phyloP scores from a whole-genome alignment of 2,797 vertebrate genomes.

The Acanthurus tractus region DNA sequence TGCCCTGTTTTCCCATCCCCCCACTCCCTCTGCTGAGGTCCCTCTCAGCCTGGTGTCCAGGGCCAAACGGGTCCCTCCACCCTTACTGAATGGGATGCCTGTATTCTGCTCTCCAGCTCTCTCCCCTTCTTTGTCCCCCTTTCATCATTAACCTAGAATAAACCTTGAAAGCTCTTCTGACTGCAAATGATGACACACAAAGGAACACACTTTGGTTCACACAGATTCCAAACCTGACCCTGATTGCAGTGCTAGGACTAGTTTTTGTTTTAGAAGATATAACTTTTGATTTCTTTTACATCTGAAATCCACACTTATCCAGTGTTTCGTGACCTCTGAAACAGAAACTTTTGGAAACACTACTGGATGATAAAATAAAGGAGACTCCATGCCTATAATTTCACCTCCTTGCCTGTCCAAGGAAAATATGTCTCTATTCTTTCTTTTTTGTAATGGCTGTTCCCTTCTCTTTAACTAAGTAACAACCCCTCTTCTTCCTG shows the following conservation, averaged over 20 bases:
- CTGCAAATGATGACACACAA: slow-evolving; percentile 48
- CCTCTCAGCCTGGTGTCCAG: slow-evolving; percentile 26
- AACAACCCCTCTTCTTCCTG: no score
- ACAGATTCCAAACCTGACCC: slow-evolving; percentile 26
- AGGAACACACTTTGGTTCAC: slow-evolving; percentile 41
- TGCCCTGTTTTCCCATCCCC: slow-evolving; percentile 11
- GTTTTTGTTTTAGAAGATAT: no score
- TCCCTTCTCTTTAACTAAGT: no score
- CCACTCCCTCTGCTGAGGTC: slow-evolving; percentile 14
- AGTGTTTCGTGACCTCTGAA: no score
- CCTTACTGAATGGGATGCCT: slow-evolving; percentile 62
- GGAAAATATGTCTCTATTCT: no score
- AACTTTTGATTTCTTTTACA: no score
- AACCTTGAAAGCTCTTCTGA: slow-evolving; percentile 49
- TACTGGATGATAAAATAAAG: no score
- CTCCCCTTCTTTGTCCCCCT: slow-evolving; percentile 33
- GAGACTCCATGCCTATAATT: no score
- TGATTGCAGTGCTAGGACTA: background rate
- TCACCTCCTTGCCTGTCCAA: no score
- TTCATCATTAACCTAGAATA: slow-evolving; percentile 61
- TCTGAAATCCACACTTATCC: no score
- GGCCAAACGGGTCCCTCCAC: slow-evolving; percentile 54
- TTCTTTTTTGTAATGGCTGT: no score
- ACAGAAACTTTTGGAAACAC: no score
- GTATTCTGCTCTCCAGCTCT: slow-evolving; percentile 56